Evolutionary conservation across 1,140 invertebrate genomes (phyloP).

Genomic region (Apis cerana): DNA sequence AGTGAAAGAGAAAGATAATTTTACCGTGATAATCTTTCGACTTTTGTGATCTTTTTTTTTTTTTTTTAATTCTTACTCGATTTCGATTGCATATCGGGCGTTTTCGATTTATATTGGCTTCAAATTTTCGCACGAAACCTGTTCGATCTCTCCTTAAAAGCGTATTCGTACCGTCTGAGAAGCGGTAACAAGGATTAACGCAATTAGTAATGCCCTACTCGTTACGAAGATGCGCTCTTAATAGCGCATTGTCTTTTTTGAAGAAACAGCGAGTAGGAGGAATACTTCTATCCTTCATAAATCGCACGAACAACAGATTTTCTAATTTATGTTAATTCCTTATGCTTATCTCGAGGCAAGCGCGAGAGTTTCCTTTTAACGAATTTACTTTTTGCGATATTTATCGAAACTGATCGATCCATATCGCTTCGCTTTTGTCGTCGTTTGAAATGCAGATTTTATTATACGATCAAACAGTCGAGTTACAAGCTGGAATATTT

Average conservation of each 20-base stretch:
- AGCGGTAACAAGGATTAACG: not conserved
- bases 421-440: too few relatives aligned
- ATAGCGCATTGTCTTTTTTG: conserved; percentile 38
- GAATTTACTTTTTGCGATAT: too few relatives aligned
- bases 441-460: too few relatives aligned
- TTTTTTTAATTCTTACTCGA: too few relatives aligned
- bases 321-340: conserved; percentile 47
- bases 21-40: not conserved
- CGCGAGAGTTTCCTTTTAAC: not conserved
- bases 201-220: conserved; percentile 37
- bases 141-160: not conserved
- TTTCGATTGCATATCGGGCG: not conserved
- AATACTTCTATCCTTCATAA: conserved; percentile 11
- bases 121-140: not conserved
- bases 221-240: conserved; percentile 30
- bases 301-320: conserved; percentile 39
- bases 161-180: not conserved
- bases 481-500: too few relatives aligned
- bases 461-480: too few relatives aligned
- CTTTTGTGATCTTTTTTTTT: too few relatives aligned
- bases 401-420: too few relatives aligned
- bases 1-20: not conserved
- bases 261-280: not conserved
- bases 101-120: not conserved
- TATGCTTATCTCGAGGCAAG: not conserved